A percentile compares a stretch with the other conserved stretches of the same genome.
Evolutionary conservation across 2,888 invertebrate genomes (phyloP).

Genomic region (Heliconius cydno): DNA sequence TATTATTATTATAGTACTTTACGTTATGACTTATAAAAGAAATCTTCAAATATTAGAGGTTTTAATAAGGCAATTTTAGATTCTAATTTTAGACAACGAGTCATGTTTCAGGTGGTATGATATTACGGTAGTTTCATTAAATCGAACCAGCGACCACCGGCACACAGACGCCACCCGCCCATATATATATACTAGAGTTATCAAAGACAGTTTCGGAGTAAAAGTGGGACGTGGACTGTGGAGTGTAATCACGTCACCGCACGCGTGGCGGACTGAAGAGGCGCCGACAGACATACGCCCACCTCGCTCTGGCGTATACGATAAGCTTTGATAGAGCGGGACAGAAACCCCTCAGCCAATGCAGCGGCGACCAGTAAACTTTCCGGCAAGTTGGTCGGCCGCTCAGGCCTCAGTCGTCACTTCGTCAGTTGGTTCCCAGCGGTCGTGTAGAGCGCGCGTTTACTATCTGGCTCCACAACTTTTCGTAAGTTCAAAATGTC

Average conservation of each 20-base stretch:
- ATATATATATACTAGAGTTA: not conserved
- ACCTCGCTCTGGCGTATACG: slow-evolving; percentile 54
- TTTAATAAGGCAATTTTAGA: not conserved
- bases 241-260: slow-evolving; percentile 69
- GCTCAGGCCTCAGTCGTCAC: slow-evolving; percentile 67
- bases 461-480: slow-evolving; percentile 59
- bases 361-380: slow-evolving; percentile 63
- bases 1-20: not conserved
- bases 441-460: slow-evolving; percentile 59
- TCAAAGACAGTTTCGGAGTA: slow-evolving; percentile 56
- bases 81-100: slow-evolving; percentile 11
- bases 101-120: not conserved
- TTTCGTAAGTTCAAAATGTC: slow-evolving; percentile 78
- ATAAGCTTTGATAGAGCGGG: slow-evolving; percentile 49
- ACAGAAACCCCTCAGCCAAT: slow-evolving; percentile 45
- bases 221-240: slow-evolving; percentile 68
- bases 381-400: slow-evolving; percentile 61
- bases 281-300: slow-evolving; percentile 56
- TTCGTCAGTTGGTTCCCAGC: slow-evolving; percentile 61
- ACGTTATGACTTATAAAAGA: no score
- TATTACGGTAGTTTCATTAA: not conserved
- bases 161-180: not conserved
- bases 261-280: slow-evolving; percentile 66
- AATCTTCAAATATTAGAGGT: no score
- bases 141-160: slow-evolving; percentile 1